phyloP scores from a whole-genome alignment of 2,113 vertebrate species.

The Eulacestoma nigropectus region DNA sequence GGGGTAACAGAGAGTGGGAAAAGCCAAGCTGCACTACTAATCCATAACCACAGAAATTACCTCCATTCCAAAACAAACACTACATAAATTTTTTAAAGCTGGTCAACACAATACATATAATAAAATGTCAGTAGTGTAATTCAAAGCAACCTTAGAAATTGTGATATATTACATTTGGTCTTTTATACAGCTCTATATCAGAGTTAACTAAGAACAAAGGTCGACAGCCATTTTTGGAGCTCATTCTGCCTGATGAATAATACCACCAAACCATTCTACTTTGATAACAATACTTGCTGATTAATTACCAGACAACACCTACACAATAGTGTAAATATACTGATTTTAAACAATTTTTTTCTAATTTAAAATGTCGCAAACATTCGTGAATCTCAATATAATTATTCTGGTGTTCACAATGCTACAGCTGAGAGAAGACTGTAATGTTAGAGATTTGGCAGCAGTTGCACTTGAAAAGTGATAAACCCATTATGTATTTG shows the following conservation, averaged over 20 bases:
- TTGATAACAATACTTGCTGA: not conserved
- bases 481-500: not conserved
- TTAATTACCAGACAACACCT: not conserved
- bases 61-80: slow-evolving; percentile 48
- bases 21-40: slow-evolving; percentile 36
- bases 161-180: not conserved
- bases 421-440: not conserved
- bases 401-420: not conserved
- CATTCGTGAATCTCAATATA: not conserved
- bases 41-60: slow-evolving; percentile 47
- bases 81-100: slow-evolving; percentile 45
- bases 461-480: not conserved
- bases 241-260: not conserved
- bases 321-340: not conserved
- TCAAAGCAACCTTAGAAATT: slow-evolving; percentile 12
- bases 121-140: slow-evolving; percentile 16
- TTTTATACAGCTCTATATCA: not conserved
- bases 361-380: not conserved
- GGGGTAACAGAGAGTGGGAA: slow-evolving; percentile 32
- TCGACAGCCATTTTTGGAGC: not conserved
- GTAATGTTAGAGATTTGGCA: slow-evolving; percentile 22
- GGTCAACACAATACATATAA: not conserved
- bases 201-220: not conserved
- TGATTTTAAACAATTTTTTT: not conserved
- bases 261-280: not conserved